Evolutionary conservation across 2,888 invertebrate species (phyloP).

Genomic region (Polylopha cassiicola): DNA sequence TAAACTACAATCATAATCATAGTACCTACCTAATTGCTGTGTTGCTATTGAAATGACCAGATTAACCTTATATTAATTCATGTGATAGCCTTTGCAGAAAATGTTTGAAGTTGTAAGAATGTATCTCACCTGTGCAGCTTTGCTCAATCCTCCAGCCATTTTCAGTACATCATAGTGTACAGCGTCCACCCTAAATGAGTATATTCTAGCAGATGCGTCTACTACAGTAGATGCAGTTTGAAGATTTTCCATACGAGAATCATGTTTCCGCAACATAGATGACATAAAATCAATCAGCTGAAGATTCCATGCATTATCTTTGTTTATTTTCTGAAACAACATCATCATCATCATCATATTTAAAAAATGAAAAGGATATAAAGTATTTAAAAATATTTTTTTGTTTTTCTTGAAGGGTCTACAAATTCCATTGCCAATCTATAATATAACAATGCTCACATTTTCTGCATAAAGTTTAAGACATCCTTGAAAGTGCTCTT

Average conservation of each 20-base stretch:
- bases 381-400: no score
- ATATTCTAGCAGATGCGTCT: slow-evolving; percentile 93
- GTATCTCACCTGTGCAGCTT: slow-evolving; percentile 63
- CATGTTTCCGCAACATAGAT: slow-evolving; percentile 83
- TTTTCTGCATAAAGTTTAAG: slow-evolving; percentile 88
- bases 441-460: slow-evolving; percentile 61
- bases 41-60: no score
- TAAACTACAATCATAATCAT: no score
- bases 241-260: slow-evolving; percentile 82
- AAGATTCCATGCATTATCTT: slow-evolving; percentile 92
- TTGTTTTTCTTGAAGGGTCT: no score
- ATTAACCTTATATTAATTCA: no score
- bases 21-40: no score
- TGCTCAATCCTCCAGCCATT: slow-evolving; percentile 82
- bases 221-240: slow-evolving; percentile 90
- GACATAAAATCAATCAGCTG: slow-evolving; percentile 92
- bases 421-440: background rate
- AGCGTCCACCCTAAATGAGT: slow-evolving; percentile 90
- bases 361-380: no score
- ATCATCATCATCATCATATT: no score
- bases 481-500: slow-evolving; percentile 85
- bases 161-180: slow-evolving; percentile 88
- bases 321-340: slow-evolving; percentile 86
- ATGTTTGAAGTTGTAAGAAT: no score
- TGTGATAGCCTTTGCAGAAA: no score